A percentile compares a stretch with the other conserved stretches of the same genome.
phyloP scores from a whole-genome alignment of 2,888 invertebrate species.

The Podotricha telesiphe region DNA sequence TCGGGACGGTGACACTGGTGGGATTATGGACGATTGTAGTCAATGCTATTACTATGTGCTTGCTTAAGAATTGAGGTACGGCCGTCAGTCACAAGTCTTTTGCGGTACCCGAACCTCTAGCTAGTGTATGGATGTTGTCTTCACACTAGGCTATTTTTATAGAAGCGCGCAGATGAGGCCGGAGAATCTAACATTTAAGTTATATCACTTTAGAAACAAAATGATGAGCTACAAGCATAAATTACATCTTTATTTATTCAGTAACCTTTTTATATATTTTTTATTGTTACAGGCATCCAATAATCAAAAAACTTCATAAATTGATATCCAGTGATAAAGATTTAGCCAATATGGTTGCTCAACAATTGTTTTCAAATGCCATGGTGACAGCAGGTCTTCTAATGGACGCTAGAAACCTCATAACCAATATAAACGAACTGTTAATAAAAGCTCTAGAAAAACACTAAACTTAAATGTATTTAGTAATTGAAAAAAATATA shows the following conservation, averaged over 20 bases:
- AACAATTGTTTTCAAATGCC: slow-evolving; percentile 96
- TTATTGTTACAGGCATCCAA: slow-evolving; percentile 87
- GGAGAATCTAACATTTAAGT: no score
- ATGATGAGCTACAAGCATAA: not conserved
- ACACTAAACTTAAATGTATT: slow-evolving; percentile 58
- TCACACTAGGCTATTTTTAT: no score
- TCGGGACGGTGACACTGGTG: no score
- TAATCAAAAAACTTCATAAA: slow-evolving; percentile 93
- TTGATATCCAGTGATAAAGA: slow-evolving; percentile 89
- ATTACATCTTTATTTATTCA: no score
- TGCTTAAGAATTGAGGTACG: no score
- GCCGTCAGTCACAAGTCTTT: no score
- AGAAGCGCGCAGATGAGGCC: no score
- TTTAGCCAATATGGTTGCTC: slow-evolving; percentile 91
- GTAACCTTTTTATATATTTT: not conserved
- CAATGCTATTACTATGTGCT: no score
- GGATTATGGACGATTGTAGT: no score
- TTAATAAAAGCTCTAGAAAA: slow-evolving; percentile 92
- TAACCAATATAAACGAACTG: slow-evolving; percentile 94
- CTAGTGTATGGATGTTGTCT: no score
- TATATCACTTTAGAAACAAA: not conserved
- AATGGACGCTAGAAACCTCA: slow-evolving; percentile 93
- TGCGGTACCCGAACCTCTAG: no score
- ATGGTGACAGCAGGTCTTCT: slow-evolving; percentile 97
- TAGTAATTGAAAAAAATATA: no score